phyloP scores from a whole-genome alignment of 2,888 invertebrate genomes.

The Tetrapedia diversipes region DNA sequence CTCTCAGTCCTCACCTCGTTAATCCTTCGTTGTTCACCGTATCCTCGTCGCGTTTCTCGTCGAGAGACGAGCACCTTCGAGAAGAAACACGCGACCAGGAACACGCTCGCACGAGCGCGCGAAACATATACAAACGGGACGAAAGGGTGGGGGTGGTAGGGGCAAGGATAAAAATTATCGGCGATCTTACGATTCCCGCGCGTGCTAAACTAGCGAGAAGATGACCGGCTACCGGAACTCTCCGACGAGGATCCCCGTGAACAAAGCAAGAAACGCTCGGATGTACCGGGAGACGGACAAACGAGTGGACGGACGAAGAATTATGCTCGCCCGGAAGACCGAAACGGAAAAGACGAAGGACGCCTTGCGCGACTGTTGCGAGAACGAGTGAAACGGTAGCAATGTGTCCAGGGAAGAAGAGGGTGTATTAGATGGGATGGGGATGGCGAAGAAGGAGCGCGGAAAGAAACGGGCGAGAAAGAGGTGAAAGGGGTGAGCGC shows the following conservation, averaged over 20 bases:
- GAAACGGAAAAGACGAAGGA: background rate
- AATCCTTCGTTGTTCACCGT: constrained; percentile 17
- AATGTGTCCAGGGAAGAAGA: background rate
- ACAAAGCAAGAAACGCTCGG: background rate
- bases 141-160: too few species aligned
- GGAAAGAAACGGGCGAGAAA: constrained; percentile 17
- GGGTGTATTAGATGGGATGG: background rate
- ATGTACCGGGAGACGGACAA: background rate
- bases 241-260: background rate
- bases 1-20: background rate
- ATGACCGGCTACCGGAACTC: background rate
- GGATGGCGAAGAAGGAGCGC: constrained; percentile 9
- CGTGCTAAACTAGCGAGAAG: background rate
- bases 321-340: background rate
- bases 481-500: constrained; percentile 13
- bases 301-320: background rate
- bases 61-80: background rate
- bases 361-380: constrained; percentile 3
- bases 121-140: too few species aligned
- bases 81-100: background rate
- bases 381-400: background rate
- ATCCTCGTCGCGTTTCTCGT: background rate
- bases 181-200: background rate
- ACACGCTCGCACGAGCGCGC: too few species aligned
- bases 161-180: background rate